These are phyloP conservation scores for Tenthredo scrophulariae DNA, from an alignment of 2,888 invertebrate species.

Conservation along the genomic window DNA sequence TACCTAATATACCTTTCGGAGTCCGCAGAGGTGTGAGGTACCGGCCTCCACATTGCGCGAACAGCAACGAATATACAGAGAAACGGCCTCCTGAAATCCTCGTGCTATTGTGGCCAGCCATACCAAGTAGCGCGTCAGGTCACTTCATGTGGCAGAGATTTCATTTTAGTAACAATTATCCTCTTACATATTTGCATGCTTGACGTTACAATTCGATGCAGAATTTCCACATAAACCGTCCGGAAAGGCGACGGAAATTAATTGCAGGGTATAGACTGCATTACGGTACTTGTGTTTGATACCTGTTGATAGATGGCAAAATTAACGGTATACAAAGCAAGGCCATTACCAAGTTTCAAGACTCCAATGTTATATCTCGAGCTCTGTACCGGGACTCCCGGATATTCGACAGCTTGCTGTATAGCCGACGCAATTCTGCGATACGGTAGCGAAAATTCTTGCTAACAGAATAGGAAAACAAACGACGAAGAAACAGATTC, in stretches of 20 bases:
- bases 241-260: not conserved
- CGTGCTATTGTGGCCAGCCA: not conserved
- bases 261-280: not conserved
- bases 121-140: not conserved
- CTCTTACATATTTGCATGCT: not conserved
- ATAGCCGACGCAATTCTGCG: not conserved
- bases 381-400: not conserved
- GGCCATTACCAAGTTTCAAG: not conserved
- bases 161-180: not conserved
- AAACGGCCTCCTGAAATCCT: not conserved
- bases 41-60: not conserved
- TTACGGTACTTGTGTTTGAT: not conserved
- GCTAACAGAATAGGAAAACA: constrained; percentile 7
- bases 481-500: not conserved
- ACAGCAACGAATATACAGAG: not conserved
- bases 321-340: not conserved
- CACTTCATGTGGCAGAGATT: not conserved
- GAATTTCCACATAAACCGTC: not conserved
- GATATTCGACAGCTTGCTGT: not conserved
- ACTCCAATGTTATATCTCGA: not conserved
- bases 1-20: not conserved
- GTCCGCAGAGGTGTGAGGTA: not conserved
- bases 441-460: not conserved
- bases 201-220: not conserved
- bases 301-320: not conserved